phyloP scores from a whole-genome alignment of 1,140 invertebrate genomes.

The Brachystomella parvula region DNA sequence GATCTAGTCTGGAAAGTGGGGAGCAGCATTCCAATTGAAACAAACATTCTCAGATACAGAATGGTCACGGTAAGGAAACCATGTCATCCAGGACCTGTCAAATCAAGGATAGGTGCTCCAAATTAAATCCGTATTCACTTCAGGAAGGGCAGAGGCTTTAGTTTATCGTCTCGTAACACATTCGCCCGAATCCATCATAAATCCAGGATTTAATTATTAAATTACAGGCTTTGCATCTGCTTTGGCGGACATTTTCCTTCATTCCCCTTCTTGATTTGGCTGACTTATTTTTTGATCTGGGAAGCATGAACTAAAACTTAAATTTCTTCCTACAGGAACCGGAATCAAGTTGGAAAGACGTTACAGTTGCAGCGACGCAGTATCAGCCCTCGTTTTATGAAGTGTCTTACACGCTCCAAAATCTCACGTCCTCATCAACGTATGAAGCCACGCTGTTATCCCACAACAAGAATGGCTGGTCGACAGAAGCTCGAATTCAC shows the following conservation, averaged over 20 bases:
- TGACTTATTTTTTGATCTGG: neutral
- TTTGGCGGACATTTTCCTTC: too few species aligned
- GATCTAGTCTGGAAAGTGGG: conserved; percentile 6
- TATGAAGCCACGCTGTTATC: neutral
- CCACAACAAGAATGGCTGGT: neutral
- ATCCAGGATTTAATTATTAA: neutral
- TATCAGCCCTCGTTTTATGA: neutral
- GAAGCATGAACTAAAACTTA: neutral
- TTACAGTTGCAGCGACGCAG: neutral
- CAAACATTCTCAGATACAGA: neutral
- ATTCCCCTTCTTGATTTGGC: too few species aligned
- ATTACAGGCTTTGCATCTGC: too few species aligned
- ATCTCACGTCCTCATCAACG: neutral
- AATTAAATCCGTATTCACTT: too few species aligned
- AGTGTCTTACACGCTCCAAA: neutral
- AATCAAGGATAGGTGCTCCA: too few species aligned
- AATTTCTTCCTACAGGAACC: neutral
- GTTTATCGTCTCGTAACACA: too few species aligned
- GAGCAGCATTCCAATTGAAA: neutral
- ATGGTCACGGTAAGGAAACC: too few species aligned
- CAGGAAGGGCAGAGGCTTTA: too few species aligned
- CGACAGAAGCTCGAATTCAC: neutral
- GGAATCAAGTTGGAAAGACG: neutral
- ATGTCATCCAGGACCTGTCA: too few species aligned
- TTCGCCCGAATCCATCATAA: neutral